Evolutionary conservation across 2,113 vertebrate genomes (phyloP), one percentile per base, ranked within the genome.

Genomic region (Candoia aspera): DNA sequence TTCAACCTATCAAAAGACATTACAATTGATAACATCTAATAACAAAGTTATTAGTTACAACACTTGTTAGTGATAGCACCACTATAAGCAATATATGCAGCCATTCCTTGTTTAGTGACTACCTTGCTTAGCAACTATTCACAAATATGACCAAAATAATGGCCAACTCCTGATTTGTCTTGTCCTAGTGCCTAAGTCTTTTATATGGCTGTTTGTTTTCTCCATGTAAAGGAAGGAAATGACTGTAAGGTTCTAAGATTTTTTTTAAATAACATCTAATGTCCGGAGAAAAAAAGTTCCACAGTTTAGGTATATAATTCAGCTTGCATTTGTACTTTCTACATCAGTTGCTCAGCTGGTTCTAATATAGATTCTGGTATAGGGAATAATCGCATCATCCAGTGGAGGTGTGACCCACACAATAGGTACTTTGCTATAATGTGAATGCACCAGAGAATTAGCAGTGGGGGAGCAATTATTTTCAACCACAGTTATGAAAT

Each of bases 121-220:
- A 42, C 42, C 42, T 42, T 42, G 42, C 2, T 42, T 42, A 42
- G 42, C 42, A 42, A 42, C 42, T 42, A 42, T 42, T 57, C 12
- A 57, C 19, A 53, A 60, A 93, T 1, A 42, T 42, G 42, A 42
- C 42, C 42, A 49, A 59, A 42, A 3, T 12, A 84, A n/a, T 29
- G 37, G 58, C 57, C 68, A 92, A 64, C 92, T 93, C 84, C 85
- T 94, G 94, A 87, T 33, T 84, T 6, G 1, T 2, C 29, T 90
- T 2, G 3, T 53, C 46, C 4, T 42, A 24, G 53, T 2, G 4
- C 37, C 23, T 79, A 73, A 87, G 13, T 87, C 42, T 46, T 57
- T 57, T 42, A 33, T 12, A 46, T 79, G 42, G n/a, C 46, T 5
- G 54, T 54, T 68, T 24, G 83, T 54, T 64, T 53, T 59, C 24